Evolutionary conservation across 2,888 invertebrate genomes (phyloP).

Genomic region (Lasius platythorax): DNA sequence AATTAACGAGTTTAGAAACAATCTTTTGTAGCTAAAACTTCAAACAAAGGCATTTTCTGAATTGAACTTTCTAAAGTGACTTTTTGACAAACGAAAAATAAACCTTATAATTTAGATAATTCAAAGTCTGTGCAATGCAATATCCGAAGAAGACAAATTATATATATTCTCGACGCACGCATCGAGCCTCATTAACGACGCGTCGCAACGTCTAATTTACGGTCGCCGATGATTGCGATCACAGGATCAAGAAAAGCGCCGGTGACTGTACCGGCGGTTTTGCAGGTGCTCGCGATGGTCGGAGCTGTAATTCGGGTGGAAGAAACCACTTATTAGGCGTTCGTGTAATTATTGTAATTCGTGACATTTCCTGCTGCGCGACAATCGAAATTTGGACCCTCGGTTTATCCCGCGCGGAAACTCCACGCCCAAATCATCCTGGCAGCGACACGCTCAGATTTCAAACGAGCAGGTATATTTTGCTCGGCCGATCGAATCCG

Average conservation of each 20-base stretch:
- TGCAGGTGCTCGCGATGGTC: conserved; percentile 63
- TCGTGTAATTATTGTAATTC: conserved; percentile 70
- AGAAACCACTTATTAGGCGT: conserved; percentile 71
- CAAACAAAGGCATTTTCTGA: neutral
- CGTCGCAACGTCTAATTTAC: conserved; percentile 59
- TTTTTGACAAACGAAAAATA: neutral
- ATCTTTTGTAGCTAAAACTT: neutral
- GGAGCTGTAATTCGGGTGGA: conserved; percentile 42
- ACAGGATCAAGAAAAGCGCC: conserved; percentile 49
- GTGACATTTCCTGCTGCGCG: conserved; percentile 63
- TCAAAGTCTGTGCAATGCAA: neutral
- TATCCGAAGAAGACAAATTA: conserved; percentile 3
- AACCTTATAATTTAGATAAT: neutral
- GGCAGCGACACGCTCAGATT: conserved; percentile 60
- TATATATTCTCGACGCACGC: neutral
- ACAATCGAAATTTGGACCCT: conserved; percentile 46
- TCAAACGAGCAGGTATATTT: conserved; percentile 63
- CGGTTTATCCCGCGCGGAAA: conserved; percentile 20
- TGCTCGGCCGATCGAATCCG: conserved; percentile 44
- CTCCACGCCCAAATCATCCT: conserved; percentile 38
- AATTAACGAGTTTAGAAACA: conserved; percentile 1
- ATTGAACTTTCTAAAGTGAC: neutral
- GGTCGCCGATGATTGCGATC: conserved; percentile 48
- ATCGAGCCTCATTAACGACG: conserved; percentile 32
- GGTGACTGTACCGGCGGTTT: conserved; percentile 57